A percentile compares a stretch with the other conserved stretches of the same genome.
Conservation (phyloP, 1,140 invertebrate species). For the Zaprionus davidi region DNA sequence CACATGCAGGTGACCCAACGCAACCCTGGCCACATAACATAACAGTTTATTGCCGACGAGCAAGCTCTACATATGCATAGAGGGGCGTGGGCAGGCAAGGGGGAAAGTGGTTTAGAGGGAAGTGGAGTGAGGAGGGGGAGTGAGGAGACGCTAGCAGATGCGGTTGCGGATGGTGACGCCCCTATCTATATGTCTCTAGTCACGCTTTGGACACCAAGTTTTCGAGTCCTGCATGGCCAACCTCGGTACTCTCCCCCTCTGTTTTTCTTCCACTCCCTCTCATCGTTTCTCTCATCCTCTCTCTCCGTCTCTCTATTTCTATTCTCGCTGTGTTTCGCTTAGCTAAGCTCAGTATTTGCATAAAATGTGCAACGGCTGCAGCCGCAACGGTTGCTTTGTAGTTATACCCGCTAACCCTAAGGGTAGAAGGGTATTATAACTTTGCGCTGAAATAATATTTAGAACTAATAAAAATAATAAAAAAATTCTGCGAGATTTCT, state of each 20-base stretch:
- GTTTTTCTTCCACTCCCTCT: background rate
- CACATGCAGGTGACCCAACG: slow-evolving; percentile 28
- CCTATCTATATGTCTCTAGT: slow-evolving; percentile 37
- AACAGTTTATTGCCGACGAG: slow-evolving; percentile 55
- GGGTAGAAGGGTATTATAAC: too few relatives aligned
- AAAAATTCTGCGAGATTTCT: too few relatives aligned
- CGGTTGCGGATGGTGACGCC: slow-evolving; percentile 16
- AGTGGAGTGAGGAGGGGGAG: background rate
- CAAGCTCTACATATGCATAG: slow-evolving; percentile 29
- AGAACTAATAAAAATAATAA: too few relatives aligned
- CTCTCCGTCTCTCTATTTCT: background rate
- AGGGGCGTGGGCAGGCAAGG: slow-evolving; percentile 21
- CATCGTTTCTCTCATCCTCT: background rate
- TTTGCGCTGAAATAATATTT: too few relatives aligned
- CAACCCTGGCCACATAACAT: slow-evolving; percentile 54
- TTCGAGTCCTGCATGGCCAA: slow-evolving; percentile 14
- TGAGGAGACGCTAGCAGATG: slow-evolving; percentile 11
- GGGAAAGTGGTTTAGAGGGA: background rate
- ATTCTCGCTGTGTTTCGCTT: slow-evolving; percentile 1
- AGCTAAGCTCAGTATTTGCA: slow-evolving; percentile 56
- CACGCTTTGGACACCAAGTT: slow-evolving; percentile 55
- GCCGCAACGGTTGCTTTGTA: slow-evolving; percentile 5
- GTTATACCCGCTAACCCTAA: background rate
- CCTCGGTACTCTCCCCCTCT: background rate
- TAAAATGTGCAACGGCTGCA: slow-evolving; percentile 66